Conservation (phyloP, 1,140 invertebrate genomes). For the Hydropsyche tenuis region DNA sequence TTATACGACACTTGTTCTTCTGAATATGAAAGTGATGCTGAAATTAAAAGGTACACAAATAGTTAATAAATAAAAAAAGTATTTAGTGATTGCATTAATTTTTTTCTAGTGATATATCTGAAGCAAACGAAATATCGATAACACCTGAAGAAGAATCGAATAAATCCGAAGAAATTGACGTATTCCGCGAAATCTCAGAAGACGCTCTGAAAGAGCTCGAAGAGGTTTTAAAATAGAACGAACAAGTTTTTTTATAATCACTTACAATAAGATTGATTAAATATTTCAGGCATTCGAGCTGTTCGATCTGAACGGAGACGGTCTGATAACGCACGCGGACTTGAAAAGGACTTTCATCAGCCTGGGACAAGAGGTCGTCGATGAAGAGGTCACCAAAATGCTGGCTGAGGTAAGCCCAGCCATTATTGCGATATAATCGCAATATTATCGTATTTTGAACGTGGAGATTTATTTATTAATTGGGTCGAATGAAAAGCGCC, state of each 20-base stretch:
- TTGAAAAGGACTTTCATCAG: conserved; percentile 65
- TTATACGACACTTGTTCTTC: background rate
- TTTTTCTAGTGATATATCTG: conserved; percentile 10
- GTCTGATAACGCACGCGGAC: conserved; percentile 66
- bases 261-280: background rate
- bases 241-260: background rate
- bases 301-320: conserved; percentile 67
- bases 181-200: conserved; percentile 63
- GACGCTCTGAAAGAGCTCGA: conserved; percentile 64
- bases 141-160: conserved; percentile 7
- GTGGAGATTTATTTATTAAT: background rate
- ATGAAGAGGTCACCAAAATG: conserved; percentile 65
- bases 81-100: background rate
- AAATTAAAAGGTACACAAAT: conserved; percentile 22
- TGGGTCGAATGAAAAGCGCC: background rate
- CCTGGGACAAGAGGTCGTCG: conserved; percentile 63
- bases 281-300: conserved; percentile 65
- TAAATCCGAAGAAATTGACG: conserved; percentile 51
- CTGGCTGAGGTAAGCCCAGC: conserved; percentile 60
- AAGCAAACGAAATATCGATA: conserved; percentile 1
- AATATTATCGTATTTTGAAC: too few relatives aligned
- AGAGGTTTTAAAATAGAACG: conserved; percentile 56
- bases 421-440: background rate
- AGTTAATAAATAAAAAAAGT: too few relatives aligned
- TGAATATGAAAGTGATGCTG: background rate